Evolutionary conservation across 2,113 vertebrate species (phyloP), one percentile per base, ranked within the genome.

Genomic region (Rana temporaria): DNA sequence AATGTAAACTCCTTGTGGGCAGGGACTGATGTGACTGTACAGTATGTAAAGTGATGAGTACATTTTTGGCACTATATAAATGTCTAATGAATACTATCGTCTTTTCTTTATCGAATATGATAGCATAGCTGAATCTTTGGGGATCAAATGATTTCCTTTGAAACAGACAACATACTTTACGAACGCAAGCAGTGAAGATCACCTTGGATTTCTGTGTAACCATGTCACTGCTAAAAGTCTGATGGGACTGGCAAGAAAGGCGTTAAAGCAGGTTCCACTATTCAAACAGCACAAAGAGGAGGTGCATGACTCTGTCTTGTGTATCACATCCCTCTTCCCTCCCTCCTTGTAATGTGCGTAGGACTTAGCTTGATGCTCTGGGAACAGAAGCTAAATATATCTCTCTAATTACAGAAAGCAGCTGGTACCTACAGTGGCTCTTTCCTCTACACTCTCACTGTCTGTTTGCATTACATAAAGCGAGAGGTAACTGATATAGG

Each of bases 391-490:
- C 76, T 87, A 82, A 88, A 89, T 85, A 74, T 56, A 81, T 78
- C 79, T 32, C 16, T 81, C 81, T 82, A 86, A 79, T 60, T 85
- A 82, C 82, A 69, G 78, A 85, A 67, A 87, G 64, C 71, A 88
- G 81, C 78, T 82, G 86, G 85, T 82, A 88, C 74, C 82, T 84
- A 79, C 70, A 75, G 42, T 59, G 80, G 60, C 82, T 68, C 0
- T 80, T 84, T 59, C 85, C 81, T 79, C 67, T 59, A 80, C 84
- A 78, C 81, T 71, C 79, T 68, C 84, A 80, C 84, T 68, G 0
- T 0, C 62, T 85, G 81, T 32, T 66, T 70, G 57, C 65, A 0
- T 0, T 69, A 60, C 82, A 71, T 16, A 0, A 76, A 74, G 22
- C 52, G 64, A 72, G 62, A 65, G 62, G 52, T 62, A 22, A n/a